Evolutionary conservation across 2,797 vertebrate species (phyloP), one percentile per base, ranked within the genome.

Genomic region (Kryptopterus vitreolus): DNA sequence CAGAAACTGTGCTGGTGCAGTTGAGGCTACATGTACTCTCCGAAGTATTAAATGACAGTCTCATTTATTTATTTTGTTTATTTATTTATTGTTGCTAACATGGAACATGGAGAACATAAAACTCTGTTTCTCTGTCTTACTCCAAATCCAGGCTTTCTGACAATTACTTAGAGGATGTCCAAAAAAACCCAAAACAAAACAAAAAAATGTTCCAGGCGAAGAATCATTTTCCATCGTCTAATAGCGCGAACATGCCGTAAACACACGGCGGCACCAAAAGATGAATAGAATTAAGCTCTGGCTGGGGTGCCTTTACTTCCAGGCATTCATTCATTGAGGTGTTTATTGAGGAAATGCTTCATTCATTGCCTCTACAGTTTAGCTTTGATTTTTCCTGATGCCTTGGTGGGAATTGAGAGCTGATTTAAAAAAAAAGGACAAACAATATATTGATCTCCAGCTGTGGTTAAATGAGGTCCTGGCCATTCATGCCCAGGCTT

Each of bases 381-480:
- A 16, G 29, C 61, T 38, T 18, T 38, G 9, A 57, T 46, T 46
- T n/a, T 31, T 29, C 35, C 10, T 13, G 76, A 24, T 46, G 52
- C 26, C 2, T 2, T 43, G 4, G 15, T 11, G 33, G 16, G 63
- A 68, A 4, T 12, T 66, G 20, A 4, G 43, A 77, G 29, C 13
- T 57, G 63, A 66, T 46, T 53, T 66, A 6, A 31, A 46, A 22
- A 3, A 20, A 18, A 57, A 57, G 38, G n/a, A n/a, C n/a, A n/a
- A n/a, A n/a, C n/a, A n/a, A n/a, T n/a, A n/a, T n/a, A 43, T 35
- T 53, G 61, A 65, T 53, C n/a, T 53, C n/a, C 61, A 55, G 46
- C 31, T 20, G 50, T 12, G 10, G 15, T 12, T 2, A 1, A 31
- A 31, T 46, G 15, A 7, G 63, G 24, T 35, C n/a, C 35, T 46